These are phyloP conservation scores for Colletes collaris DNA, from an alignment of 2,888 invertebrate species.

Conservation along the genomic window DNA sequence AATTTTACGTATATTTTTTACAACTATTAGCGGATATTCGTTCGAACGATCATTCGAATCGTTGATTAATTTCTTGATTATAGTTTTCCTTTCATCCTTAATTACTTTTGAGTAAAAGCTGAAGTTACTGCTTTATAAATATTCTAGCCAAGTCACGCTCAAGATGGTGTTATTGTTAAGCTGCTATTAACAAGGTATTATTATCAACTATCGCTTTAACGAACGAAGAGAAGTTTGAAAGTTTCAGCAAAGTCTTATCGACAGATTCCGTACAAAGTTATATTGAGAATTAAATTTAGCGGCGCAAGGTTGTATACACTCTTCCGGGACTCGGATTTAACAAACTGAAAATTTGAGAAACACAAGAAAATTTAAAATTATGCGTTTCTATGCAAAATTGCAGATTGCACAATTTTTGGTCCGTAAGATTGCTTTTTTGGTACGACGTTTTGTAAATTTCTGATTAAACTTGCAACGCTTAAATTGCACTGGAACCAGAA, in stretches of 20 bases:
- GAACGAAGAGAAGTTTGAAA: not conserved
- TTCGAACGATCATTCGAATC: too few relatives aligned
- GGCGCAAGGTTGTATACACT: not conserved
- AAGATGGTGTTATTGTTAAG: conserved; percentile 3
- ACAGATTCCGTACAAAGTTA: not conserved
- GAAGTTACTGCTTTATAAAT: conserved; percentile 3
- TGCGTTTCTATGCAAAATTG: too few relatives aligned
- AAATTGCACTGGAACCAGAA: too few relatives aligned
- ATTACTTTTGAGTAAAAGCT: not conserved
- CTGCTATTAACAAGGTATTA: not conserved
- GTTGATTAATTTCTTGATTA: not conserved
- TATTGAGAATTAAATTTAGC: not conserved
- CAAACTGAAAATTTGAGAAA: too few relatives aligned
- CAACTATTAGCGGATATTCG: too few relatives aligned
- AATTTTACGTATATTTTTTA: too few relatives aligned
- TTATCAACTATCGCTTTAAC: not conserved
- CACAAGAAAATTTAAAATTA: too few relatives aligned
- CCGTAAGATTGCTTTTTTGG: too few relatives aligned
- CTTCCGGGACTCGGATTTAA: too few relatives aligned
- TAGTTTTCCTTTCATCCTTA: not conserved
- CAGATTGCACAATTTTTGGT: too few relatives aligned
- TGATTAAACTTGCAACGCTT: too few relatives aligned
- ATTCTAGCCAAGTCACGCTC: not conserved
- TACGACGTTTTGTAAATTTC: too few relatives aligned
- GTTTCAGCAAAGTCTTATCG: not conserved